Conservation (phyloP, 2,113 vertebrate species). For the Hippocampus abdominalis region DNA sequence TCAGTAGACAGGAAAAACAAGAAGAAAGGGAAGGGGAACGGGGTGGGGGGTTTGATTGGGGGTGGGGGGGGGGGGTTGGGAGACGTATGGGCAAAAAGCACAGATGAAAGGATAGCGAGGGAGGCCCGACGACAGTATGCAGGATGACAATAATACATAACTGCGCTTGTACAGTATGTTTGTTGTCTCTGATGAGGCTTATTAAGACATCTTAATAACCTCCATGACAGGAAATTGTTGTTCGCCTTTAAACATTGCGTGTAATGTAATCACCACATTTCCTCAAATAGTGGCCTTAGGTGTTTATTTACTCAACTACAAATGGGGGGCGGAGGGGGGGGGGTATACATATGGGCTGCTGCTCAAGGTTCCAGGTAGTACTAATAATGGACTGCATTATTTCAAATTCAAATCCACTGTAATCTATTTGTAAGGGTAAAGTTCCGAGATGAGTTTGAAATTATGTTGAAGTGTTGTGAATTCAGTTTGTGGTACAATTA, state of each 20-base stretch:
- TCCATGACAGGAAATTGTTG: not conserved
- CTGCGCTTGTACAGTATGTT: constrained; percentile 38
- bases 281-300: too few relatives aligned
- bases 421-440: too few relatives aligned
- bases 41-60: constrained; percentile 2
- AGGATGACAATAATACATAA: constrained; percentile 52
- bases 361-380: too few relatives aligned
- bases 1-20: constrained; percentile 71
- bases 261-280: too few relatives aligned
- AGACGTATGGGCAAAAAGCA: constrained; percentile 50
- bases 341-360: too few relatives aligned
- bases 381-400: too few relatives aligned
- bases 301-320: too few relatives aligned
- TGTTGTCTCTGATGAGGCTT: constrained; percentile 30
- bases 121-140: constrained; percentile 41
- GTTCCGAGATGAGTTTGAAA: too few relatives aligned
- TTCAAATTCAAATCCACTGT: too few relatives aligned
- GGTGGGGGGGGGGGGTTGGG: constrained; percentile 18
- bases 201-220: not conserved
- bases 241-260: not conserved
- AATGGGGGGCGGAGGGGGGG: too few relatives aligned
- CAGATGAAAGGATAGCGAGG: constrained; percentile 59
- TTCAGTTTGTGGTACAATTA: too few relatives aligned
- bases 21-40: constrained; percentile 32
- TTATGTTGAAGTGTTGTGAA: too few relatives aligned